Base-by-base conservation (phyloP, 2,888 invertebrate genomes). In the Schizaphis graminum region DNA sequence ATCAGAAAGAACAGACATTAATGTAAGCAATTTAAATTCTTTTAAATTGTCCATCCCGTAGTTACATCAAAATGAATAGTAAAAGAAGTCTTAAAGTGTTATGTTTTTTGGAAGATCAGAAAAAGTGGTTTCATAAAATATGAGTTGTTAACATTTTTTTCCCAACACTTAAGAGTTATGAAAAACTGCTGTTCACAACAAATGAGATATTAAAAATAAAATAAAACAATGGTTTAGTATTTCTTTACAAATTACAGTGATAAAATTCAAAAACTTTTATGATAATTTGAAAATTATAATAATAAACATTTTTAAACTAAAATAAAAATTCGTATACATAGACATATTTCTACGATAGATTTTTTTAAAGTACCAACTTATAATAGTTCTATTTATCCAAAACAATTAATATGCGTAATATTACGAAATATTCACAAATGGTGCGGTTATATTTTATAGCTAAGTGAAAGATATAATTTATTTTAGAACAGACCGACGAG, bases 221-320 rank as follows among this genome's bases (percentile, higher is more conserved):
- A 91, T 47, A 35, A 91, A 53, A 49, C 49, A 77, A 77, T 49
- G 24, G 49, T 91, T 91, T 91, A 49, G 67, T 91, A n/a, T 90
- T 67, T 90, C n/a, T 61, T 24, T 35, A 26, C 1, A 28, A 28
- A 47, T 56, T 41, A 90, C 35, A n/a, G 47, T 41, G 47, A 90
- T 90, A 67, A 47, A 90, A 90, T 90, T 67, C 4, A 21, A 90
- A 90, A 67, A 67, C 67, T 90, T 90, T 90, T 77, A 90, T 67
- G 67, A 67, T 90, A 90, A 67, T 67, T 77, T 57, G 10, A 44
- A 49, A 77, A 91, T 49, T 67, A 67, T 26, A 26, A 41, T 89
- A 41, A 53, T 10, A 77, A 89, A 89, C 56, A 89, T n/a, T 56
- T 53, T 53, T 41, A 41, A 89, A 41, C 26, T 13, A 5, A 41